Base-by-base conservation (phyloP, 2,888 invertebrate species). In the Bombylius major region DNA sequence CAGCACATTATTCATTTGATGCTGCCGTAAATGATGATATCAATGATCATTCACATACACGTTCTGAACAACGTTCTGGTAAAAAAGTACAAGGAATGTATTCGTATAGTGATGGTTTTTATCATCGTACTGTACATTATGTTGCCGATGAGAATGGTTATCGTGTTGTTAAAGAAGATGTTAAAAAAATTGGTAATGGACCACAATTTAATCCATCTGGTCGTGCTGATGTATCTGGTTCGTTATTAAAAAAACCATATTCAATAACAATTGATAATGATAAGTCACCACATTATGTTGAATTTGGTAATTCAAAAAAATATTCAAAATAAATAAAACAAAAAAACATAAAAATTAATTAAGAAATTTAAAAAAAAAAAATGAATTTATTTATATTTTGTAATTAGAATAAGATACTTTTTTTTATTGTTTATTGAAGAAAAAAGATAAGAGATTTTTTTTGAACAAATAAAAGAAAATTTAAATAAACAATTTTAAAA, bases 91-190 rank as follows among this genome's bases (percentile, higher is more conserved):
- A 63, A 48, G 82, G 82, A 5, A 70, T 72, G 59, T 82, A 82
- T 65, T 76, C 78, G 6, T 82, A 82, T 70, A 78, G 78, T 59
- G 82, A 82, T 68, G 82, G 82, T 1, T 82, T 70, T 63, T 77
- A 75, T 62, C 72, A 70, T 63, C 75, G 79, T 32, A 79, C 76
- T 0, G 78, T 81, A 1, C 69, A 76, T 59, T 82, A 82, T 64
- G 75, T 74, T 55, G 82, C 82, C 62, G 82, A 82, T 67, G 77
- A 81, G 63, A 76, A 79, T 58, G 82, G 82, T 56, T 82, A 80
- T 68, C 71, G 82, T 63, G 76, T 82, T 14, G 68, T 77, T n/a
- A 76, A 77, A 60, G 77, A 78, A 58, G 70, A 71, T 4, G 71
- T 68, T 49, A 68, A 77, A 64, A 73, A 76, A 12, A 75, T 79